These are phyloP conservation scores for Diploscapter pachys DNA, from an alignment of 1,140 invertebrate species.

Conservation along the genomic window DNA sequence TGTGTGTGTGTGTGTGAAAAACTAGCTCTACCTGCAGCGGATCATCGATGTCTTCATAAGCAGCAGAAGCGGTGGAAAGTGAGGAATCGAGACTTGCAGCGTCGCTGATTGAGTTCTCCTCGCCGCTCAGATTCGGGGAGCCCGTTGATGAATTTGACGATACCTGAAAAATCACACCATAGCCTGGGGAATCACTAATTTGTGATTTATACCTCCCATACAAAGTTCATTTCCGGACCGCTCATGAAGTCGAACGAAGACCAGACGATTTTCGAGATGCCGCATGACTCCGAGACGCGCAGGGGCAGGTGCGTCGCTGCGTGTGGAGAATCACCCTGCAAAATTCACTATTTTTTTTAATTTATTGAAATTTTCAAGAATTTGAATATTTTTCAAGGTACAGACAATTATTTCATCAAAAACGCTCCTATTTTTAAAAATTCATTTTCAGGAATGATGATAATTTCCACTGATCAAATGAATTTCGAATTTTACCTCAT, in stretches of 20 bases:
- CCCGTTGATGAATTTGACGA: too few species aligned
- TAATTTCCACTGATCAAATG: neutral
- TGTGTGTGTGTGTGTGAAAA: neutral
- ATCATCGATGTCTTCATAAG: conserved; percentile 34
- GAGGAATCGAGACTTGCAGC: conserved; percentile 34
- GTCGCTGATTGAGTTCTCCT: conserved; percentile 28
- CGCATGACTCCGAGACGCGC: conserved; percentile 16
- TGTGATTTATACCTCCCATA: conserved; percentile 34
- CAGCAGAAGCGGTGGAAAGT: conserved; percentile 16
- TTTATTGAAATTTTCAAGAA: conserved; percentile 8
- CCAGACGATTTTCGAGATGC: conserved; percentile 38
- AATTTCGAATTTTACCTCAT: conserved; percentile 27
- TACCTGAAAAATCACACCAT: too few species aligned
- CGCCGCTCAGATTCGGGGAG: conserved; percentile 15
- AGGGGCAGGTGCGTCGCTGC: conserved; percentile 13
- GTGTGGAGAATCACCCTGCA: conserved; percentile 17
- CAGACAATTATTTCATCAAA: conserved; percentile 3
- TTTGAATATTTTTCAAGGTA: neutral
- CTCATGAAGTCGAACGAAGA: conserved; percentile 41
- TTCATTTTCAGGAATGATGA: conserved; percentile 3
- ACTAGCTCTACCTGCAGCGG: conserved; percentile 21
- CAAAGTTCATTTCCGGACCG: conserved; percentile 37
- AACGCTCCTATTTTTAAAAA: conserved; percentile 17
- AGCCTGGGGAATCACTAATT: neutral
- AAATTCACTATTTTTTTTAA: conserved; percentile 4